Conservation (phyloP, 1,140 invertebrate genomes). For the Eurosta solidaginis region DNA sequence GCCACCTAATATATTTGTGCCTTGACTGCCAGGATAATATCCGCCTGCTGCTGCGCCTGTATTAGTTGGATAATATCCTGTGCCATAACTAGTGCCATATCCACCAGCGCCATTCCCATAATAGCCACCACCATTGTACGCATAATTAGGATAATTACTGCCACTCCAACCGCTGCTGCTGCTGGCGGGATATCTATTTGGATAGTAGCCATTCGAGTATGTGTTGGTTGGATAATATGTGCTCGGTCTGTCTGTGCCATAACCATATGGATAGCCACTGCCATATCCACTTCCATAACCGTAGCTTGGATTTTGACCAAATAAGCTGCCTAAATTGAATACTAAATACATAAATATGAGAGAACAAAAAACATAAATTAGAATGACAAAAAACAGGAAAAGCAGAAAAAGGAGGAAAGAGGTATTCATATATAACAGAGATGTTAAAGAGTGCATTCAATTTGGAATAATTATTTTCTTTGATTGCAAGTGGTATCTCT, state of each 20-base stretch:
- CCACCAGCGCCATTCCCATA: constrained; percentile 34
- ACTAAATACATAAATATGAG: constrained; percentile 35
- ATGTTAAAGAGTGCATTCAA: no score
- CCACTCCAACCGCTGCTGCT: constrained; percentile 28
- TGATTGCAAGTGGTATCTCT: no score
- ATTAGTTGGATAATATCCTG: constrained; percentile 41
- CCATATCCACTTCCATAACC: constrained; percentile 37
- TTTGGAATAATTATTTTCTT: no score
- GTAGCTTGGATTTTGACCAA: constrained; percentile 45
- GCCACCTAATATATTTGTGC: constrained; percentile 52
- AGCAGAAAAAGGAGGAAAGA: neutral
- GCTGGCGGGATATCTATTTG: constrained; percentile 11
- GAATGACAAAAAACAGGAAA: neutral
- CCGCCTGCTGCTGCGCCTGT: neutral
- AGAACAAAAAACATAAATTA: neutral
- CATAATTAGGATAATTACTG: constrained; percentile 18
- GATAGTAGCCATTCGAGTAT: constrained; percentile 18
- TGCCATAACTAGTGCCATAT: constrained; percentile 32
- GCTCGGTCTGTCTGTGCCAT: neutral
- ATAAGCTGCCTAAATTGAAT: constrained; percentile 46
- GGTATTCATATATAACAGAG: no score
- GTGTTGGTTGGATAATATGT: neutral
- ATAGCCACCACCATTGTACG: constrained; percentile 27
- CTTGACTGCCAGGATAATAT: constrained; percentile 34
- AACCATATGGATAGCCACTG: constrained; percentile 29